These are phyloP conservation scores for Acestrorhynchus altus DNA, from an alignment of 2,797 vertebrate species.

Conservation along the genomic window DNA sequence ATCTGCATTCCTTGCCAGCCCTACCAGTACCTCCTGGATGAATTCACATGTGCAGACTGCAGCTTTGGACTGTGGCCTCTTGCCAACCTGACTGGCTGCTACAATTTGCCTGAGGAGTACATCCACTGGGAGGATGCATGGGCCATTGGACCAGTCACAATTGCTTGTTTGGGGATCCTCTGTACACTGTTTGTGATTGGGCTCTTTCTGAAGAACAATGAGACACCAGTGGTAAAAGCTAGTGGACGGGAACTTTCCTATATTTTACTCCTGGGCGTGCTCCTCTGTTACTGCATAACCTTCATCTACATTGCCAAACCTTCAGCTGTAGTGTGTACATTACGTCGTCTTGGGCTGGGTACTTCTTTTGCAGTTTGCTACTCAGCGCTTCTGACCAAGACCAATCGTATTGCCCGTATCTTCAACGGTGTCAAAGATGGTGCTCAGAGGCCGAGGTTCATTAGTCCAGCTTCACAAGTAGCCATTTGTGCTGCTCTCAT, in stretches of 20 bases:
- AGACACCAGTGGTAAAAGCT: constrained; percentile 95
- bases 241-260: constrained; percentile 96
- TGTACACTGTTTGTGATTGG: constrained; percentile 91
- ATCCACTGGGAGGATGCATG: constrained; percentile 95
- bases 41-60: constrained; percentile 95
- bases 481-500: constrained; percentile 94
- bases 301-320: constrained; percentile 97
- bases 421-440: constrained; percentile 94
- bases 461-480: constrained; percentile 95
- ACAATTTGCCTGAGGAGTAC: constrained; percentile 94
- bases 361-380: constrained; percentile 97
- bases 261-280: constrained; percentile 91
- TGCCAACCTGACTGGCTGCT: constrained; percentile 90
- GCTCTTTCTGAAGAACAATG: constrained; percentile 90
- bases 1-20: constrained; percentile 96
- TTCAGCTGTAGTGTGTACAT: constrained; percentile 88
- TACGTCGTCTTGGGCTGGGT: constrained; percentile 91
- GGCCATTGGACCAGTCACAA: constrained; percentile 94
- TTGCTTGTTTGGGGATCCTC: constrained; percentile 93
- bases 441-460: constrained; percentile 91
- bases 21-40: constrained; percentile 91
- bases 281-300: constrained; percentile 98
- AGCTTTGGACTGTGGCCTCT: constrained; percentile 94
- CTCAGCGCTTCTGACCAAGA: constrained; percentile 96
- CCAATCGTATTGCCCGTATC: constrained; percentile 96